Percentiles rank a stretch among this genome's conserved stretches.
phyloP scores from a whole-genome alignment of 2,797 vertebrate genomes.

The Myotis vivesi region DNA sequence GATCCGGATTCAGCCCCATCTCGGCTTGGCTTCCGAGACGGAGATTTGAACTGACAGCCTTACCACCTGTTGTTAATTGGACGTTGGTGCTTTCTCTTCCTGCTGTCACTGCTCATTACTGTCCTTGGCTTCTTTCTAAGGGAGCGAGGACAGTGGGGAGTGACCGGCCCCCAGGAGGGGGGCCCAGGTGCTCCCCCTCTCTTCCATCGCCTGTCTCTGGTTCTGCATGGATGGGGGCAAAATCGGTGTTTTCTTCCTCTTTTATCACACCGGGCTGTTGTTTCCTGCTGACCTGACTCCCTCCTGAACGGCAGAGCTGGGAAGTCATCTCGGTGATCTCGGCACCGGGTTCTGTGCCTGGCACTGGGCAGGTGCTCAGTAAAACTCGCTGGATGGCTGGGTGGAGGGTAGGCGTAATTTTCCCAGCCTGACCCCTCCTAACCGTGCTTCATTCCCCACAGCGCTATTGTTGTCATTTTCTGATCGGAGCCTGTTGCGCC shows the following conservation, averaged over 20 bases:
- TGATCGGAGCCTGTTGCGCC: neutral
- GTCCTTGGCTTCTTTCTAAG: neutral
- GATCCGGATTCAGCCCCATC: neutral
- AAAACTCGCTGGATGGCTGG: neutral
- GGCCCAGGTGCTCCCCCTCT: neutral
- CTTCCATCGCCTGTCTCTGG: neutral
- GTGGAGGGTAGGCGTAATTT: neutral
- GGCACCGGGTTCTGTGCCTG: neutral
- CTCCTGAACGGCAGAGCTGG: neutral
- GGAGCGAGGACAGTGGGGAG: neutral
- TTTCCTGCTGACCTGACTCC: neutral
- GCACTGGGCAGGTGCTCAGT: neutral
- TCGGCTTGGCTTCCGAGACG: neutral
- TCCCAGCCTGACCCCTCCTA: neutral
- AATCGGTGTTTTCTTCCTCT: rapidly evolving
- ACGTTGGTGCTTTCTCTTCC: conserved; percentile 19
- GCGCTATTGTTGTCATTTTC: neutral
- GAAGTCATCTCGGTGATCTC: neutral
- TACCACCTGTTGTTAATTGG: conserved; percentile 7
- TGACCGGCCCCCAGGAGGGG: neutral
- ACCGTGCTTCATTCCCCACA: neutral
- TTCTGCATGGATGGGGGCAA: neutral
- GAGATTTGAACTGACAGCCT: conserved; percentile 63
- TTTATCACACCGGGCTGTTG: neutral
- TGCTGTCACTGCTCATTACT: conserved; percentile 27